A percentile compares a stretch with the other conserved stretches of the same genome.
Evolutionary conservation across 2,888 invertebrate genomes (phyloP).

Genomic region (Folsomia manolachei): DNA sequence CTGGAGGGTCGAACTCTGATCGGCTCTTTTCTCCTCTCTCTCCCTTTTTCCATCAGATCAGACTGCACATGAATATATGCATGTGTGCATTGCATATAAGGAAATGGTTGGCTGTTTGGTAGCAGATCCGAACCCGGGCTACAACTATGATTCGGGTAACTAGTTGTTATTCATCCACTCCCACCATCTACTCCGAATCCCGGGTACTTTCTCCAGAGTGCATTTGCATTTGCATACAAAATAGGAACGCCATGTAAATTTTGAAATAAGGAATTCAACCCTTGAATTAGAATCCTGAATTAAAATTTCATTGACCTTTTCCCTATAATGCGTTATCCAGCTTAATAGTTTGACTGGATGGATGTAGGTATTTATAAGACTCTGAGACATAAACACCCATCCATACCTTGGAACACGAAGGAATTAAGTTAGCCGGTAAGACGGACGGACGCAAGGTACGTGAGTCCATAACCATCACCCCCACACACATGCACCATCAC

Average conservation of each 20-base stretch:
- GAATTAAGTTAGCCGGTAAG: too few relatives aligned
- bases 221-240: neutral
- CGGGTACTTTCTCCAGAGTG: neutral
- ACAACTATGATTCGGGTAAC: neutral
- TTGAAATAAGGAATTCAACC: conserved; percentile 6
- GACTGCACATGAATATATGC: neutral
- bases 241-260: neutral
- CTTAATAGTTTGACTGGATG: too few relatives aligned
- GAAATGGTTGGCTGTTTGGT: neutral
- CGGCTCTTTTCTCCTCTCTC: neutral
- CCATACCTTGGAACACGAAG: too few relatives aligned
- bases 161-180: neutral
- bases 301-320: conserved; percentile 19
- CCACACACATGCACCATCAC: conserved; percentile 12
- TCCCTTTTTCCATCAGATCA: neutral
- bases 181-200: neutral
- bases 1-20: neutral
- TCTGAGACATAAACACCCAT: too few relatives aligned
- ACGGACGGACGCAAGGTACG: neutral
- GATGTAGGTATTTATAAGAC: too few relatives aligned
- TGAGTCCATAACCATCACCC: too few relatives aligned
- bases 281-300: conserved; percentile 14
- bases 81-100: neutral
- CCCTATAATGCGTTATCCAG: too few relatives aligned
- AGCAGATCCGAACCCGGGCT: neutral